phyloP scores from a whole-genome alignment of 2,113 vertebrate genomes.

The Sylvilagus bachmani region DNA sequence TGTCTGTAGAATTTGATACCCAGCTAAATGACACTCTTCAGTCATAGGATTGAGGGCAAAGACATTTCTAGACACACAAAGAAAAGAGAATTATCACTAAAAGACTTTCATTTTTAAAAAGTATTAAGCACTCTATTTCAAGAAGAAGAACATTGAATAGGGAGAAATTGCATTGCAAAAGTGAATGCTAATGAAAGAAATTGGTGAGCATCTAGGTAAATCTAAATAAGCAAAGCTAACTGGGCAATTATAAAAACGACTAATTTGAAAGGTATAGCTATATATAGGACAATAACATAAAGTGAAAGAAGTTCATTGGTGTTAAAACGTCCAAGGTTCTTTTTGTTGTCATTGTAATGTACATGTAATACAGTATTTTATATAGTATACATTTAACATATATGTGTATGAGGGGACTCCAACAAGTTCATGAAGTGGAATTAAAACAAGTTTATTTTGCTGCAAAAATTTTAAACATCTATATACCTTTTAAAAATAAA shows the following conservation, averaged over 20 bases:
- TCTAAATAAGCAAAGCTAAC: not conserved
- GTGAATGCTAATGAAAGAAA: not conserved
- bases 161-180: not conserved
- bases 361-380: no score
- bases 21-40: not conserved
- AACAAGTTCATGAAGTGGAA: no score
- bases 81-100: not conserved
- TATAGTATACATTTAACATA: not conserved
- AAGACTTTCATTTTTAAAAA: not conserved
- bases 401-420: not conserved
- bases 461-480: no score
- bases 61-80: constrained; percentile 5
- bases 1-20: constrained; percentile 14
- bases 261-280: not conserved
- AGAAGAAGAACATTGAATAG: not conserved
- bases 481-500: no score
- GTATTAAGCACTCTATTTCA: not conserved
- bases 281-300: not conserved
- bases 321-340: not conserved
- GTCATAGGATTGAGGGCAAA: not conserved
- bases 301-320: not conserved
- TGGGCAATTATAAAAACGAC: not conserved
- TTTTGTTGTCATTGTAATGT: not conserved
- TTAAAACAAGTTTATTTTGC: no score
- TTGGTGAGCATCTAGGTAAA: not conserved